Base-by-base conservation (phyloP, 2,797 vertebrate species). In the Lateolabrax maculatus region DNA sequence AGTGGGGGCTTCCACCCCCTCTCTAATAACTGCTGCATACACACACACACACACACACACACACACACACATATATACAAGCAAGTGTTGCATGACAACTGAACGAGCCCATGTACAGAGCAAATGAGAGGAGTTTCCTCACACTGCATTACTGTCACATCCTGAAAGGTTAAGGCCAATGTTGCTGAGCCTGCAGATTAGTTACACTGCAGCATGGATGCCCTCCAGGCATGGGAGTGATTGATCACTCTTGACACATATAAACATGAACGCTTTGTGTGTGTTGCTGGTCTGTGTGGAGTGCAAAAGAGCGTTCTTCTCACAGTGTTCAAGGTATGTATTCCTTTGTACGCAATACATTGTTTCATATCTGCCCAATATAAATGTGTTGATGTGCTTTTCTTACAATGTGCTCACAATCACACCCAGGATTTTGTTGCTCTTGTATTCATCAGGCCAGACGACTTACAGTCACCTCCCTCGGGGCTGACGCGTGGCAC, bases 401-500 rank as follows among this genome's bases (percentile, higher is more conserved):
- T 49, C 36, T 64, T 48, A 66, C 56, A 57, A 0, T 10, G 41
- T 21, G 44, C 39, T 62, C 4, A 27, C 7, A 68, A 31, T 77
- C 29, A 56, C 81, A 55, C 19, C 60, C 37, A 34, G 49, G 58
- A 46, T 56, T 70, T 49, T 61, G 71, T 74, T 65, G 37, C 60
- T 78, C 44, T 76, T 79, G 75, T 55, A 69, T 81, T 80, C 68
- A 61, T 27, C 53, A 31, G 60, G 69, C 48, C 44, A 81, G 83
- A 85, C 84, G 4, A n/a, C 60, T 23, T 67, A 67, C 57, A 80
- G 56, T 58, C 69, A 43, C 41, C 83, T 87, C 82, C 92, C 86
- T 48, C 23, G 1, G 77, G 90, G 84, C 86, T 84, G 81, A 86
- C 92, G 77, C 90, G 92, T 94, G 93, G 84, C 93, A 57, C 83